These are phyloP conservation scores for Dione juno DNA, from an alignment of 2,888 invertebrate species.

Conservation along the genomic window DNA sequence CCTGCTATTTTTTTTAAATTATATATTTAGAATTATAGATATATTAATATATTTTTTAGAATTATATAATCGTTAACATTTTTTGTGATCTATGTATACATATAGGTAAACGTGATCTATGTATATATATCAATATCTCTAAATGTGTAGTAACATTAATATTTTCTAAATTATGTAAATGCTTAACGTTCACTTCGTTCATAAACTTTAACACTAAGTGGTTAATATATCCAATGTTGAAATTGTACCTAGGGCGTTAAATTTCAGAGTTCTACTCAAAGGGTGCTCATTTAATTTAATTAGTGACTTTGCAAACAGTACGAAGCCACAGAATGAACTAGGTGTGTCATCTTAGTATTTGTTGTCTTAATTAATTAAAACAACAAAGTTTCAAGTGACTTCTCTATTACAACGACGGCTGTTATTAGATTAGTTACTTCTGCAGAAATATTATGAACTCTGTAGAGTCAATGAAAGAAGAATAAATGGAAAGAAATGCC, in stretches of 20 bases:
- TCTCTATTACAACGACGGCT: conserved; percentile 51
- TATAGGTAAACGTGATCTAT: too few relatives aligned
- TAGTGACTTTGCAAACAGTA: conserved; percentile 29
- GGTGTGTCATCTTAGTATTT: conserved; percentile 55
- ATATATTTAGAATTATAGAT: too few relatives aligned
- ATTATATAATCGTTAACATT: too few relatives aligned
- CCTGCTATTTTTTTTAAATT: too few relatives aligned
- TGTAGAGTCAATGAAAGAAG: conserved; percentile 22
- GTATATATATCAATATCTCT: too few relatives aligned
- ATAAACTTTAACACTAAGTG: conserved; percentile 18
- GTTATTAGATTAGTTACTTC: conserved; percentile 53
- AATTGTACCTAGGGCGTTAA: conserved; percentile 20
- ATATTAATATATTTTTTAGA: too few relatives aligned
- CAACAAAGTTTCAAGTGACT: conserved; percentile 64
- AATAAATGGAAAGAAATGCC: not conserved
- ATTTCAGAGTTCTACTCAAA: conserved; percentile 25
- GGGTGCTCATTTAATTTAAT: conserved; percentile 39
- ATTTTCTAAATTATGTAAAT: too few relatives aligned
- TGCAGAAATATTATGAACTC: not conserved
- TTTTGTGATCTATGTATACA: too few relatives aligned
- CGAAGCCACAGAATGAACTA: conserved; percentile 45
- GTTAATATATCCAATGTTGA: conserved; percentile 17
- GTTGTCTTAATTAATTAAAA: conserved; percentile 66
- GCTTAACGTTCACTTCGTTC: conserved; percentile 10
- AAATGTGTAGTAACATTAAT: too few relatives aligned